Evolutionary conservation across 2,113 vertebrate species (phyloP).

Genomic region (Sardina pilchardus): DNA sequence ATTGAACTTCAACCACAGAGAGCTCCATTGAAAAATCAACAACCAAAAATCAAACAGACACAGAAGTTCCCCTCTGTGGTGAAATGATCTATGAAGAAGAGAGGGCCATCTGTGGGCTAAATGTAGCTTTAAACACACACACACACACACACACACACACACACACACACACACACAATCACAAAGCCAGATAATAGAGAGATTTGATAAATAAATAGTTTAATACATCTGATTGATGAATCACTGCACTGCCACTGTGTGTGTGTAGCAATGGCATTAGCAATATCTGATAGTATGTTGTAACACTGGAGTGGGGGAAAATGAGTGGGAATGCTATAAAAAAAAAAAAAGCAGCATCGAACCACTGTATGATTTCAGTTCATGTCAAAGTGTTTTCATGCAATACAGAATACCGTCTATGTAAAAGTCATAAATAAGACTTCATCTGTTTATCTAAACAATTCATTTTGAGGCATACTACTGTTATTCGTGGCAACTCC

Average conservation of each 20-base stretch:
- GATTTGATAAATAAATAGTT: conserved; percentile 11
- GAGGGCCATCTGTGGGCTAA: too few relatives aligned
- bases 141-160: too few relatives aligned
- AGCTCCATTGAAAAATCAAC: neutral
- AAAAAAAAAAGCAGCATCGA: neutral
- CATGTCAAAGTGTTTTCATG: neutral
- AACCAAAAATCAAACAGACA: too few relatives aligned
- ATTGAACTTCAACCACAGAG: neutral
- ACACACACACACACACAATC: neutral
- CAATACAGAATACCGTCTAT: neutral
- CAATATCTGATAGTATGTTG: neutral
- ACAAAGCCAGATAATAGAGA: neutral
- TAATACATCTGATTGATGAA: neutral
- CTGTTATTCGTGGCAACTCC: neutral
- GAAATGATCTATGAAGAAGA: too few relatives aligned
- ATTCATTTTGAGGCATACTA: neutral
- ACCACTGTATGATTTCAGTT: neutral
- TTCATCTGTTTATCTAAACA: neutral
- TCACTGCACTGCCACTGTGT: neutral
- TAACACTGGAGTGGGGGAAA: too few relatives aligned
- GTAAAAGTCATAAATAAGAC: neutral
- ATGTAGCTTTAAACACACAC: too few relatives aligned
- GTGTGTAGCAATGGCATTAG: neutral
- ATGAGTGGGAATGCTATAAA: neutral
- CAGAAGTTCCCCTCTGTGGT: too few relatives aligned